A percentile compares a stretch with the other conserved stretches of the same genome.
Conservation (phyloP, 2,113 vertebrate species). For the Limnothrissa miodon region DNA sequence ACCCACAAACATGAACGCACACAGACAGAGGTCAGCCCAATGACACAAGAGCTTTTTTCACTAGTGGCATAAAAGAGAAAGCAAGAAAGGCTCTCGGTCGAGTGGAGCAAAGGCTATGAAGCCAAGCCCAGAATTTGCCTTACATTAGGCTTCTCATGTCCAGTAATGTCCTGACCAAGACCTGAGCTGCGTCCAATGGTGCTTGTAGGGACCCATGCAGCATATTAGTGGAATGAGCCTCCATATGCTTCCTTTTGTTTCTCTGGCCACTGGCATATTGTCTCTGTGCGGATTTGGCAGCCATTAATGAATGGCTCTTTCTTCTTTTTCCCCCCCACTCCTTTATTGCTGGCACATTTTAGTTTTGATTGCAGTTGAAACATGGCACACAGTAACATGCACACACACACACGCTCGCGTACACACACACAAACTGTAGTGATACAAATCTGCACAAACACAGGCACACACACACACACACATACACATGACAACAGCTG, state of each 20-base stretch:
- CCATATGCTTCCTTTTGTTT: conserved; percentile 87
- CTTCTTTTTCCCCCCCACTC: conserved; percentile 69
- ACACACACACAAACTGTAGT: background rate
- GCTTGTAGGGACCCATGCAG: conserved; percentile 27
- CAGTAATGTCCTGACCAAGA: conserved; percentile 11
- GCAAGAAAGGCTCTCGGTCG: background rate
- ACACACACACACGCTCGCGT: background rate
- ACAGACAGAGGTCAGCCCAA: background rate
- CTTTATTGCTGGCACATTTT: conserved; percentile 47
- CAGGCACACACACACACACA: conserved; percentile 30
- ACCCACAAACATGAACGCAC: background rate
- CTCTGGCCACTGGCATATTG: conserved; percentile 86
- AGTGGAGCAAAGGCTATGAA: conserved; percentile 19
- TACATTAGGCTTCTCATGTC: conserved; percentile 26
- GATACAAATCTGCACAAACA: background rate
- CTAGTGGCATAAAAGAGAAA: background rate
- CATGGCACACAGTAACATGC: conserved; percentile 52
- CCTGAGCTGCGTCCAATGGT: conserved; percentile 18
- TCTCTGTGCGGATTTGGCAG: conserved; percentile 80
- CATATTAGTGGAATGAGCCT: conserved; percentile 68
- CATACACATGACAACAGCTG: conserved; percentile 80
- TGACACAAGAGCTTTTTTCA: conserved; percentile 7
- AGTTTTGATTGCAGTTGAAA: conserved; percentile 74
- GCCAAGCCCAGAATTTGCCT: conserved; percentile 4
- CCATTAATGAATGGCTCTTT: conserved; percentile 83